Evolutionary conservation across 2,113 vertebrate genomes (phyloP), one percentile per base, ranked within the genome.

Genomic region (Otolemur garnettii): DNA sequence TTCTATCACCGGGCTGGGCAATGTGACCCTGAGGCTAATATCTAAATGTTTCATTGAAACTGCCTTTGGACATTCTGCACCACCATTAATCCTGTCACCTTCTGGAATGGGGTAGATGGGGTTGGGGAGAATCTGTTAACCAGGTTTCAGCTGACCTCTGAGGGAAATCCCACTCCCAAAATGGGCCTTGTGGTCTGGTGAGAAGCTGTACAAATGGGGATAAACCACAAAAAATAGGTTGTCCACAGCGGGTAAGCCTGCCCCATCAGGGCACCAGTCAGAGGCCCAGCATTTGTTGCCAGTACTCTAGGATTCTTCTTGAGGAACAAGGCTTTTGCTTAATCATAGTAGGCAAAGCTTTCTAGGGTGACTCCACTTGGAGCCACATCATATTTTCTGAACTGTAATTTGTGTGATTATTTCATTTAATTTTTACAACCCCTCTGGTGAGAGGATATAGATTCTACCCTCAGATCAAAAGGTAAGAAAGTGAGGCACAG

Each of bases 321-420:
- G 26, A 8, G 38, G n/a, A 21, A 21, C 45, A 71, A 4, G 42
- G 53, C 24, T 33, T 57, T 90, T 42, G 60, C 66, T 90, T 35
- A 45, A 33, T 68, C 19, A 7, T 66, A 55, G 8, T 21, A 42
- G 13, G 33, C 85, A 96, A 10, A 86, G 35, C 17, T 59, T 75
- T 92, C 80, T 68, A 38, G 14, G n/a, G 24, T 90, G 45, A 59
- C 53, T 93, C 80, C 69, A 19, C 83, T 60, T 80, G 91, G 60
- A 96, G 42, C 72, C 30, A 19, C 62, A 62, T 93, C 28, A 42
- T 86, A 9, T 85, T 88, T 97, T 82, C 87, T 92, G 30, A 93
- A 35, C 62, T 78, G 85, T 87, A 38, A 42, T 81, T 93, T n/a
- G 1, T 38, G 22, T 45, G 83, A 71, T 35, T 14, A 0, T 75